Percentiles rank a stretch among this genome's conserved stretches.
phyloP scores from a whole-genome alignment of 2,797 vertebrate genomes.

The Esox lucius region DNA sequence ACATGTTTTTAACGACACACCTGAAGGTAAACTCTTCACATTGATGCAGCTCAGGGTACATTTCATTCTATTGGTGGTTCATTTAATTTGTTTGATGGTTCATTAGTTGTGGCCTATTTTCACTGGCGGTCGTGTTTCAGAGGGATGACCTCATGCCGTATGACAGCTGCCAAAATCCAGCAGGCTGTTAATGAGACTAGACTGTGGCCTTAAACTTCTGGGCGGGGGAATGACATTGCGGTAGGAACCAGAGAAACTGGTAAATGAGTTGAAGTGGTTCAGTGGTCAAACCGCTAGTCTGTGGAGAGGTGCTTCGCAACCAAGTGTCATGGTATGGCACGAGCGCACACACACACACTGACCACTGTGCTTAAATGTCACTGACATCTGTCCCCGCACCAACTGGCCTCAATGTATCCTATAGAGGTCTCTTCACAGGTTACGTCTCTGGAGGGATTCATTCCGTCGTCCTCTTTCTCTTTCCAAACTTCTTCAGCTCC shows the following conservation, averaged over 20 bases:
- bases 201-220: constrained; percentile 59
- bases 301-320: background rate
- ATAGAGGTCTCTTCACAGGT: background rate
- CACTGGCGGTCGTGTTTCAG: constrained; percentile 46
- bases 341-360: background rate
- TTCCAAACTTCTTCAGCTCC: constrained; percentile 56
- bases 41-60: constrained; percentile 25
- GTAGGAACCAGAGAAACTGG: too few relatives aligned
- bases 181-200: constrained; percentile 67
- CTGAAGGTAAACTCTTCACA: constrained; percentile 16
- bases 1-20: constrained; percentile 4
- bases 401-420: background rate
- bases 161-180: constrained; percentile 63
- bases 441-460: background rate
- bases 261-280: background rate
- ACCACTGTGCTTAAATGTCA: background rate
- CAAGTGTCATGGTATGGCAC: background rate
- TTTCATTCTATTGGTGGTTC: constrained; percentile 44
- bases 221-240: background rate
- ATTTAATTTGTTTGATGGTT: constrained; percentile 42
- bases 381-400: background rate
- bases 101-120: constrained; percentile 37
- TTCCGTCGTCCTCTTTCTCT: constrained; percentile 32
- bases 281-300: constrained; percentile 3
- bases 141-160: constrained; percentile 63